Evolutionary conservation across 2,888 invertebrate species (phyloP).

Genomic region (Drosophila putrida): DNA sequence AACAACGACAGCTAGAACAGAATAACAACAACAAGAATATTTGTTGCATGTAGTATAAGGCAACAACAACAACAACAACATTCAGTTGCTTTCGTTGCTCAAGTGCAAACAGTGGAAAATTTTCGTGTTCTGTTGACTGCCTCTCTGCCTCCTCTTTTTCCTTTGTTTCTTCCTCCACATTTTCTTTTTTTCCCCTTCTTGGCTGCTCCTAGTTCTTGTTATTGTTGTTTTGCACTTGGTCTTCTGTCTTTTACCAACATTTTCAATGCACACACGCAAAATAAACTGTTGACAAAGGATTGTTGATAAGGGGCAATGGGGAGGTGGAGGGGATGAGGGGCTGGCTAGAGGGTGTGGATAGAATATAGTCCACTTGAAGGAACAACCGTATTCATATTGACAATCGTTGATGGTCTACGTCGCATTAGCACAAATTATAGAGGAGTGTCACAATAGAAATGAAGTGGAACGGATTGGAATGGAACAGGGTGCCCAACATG

Average conservation of each 20-base stretch:
- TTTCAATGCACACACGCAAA: slow-evolving; percentile 41
- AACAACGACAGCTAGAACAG: slow-evolving; percentile 17
- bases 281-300: slow-evolving; percentile 41
- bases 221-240: slow-evolving; percentile 8
- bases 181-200: background rate
- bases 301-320: slow-evolving; percentile 3
- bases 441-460: slow-evolving; percentile 55
- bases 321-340: slow-evolving; percentile 8
- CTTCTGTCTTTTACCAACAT: slow-evolving; percentile 23
- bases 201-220: background rate
- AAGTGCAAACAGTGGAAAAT: slow-evolving; percentile 64
- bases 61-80: slow-evolving; percentile 3
- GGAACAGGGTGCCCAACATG: slow-evolving; percentile 13
- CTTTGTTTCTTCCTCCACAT: background rate
- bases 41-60: slow-evolving; percentile 9
- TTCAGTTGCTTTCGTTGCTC: slow-evolving; percentile 30
- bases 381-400: slow-evolving; percentile 1
- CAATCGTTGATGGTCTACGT: slow-evolving; percentile 19
- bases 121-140: slow-evolving; percentile 22
- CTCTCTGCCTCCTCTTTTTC: background rate
- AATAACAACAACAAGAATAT: slow-evolving; percentile 1
- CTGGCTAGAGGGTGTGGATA: background rate
- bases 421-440: slow-evolving; percentile 59
- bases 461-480: slow-evolving; percentile 24
- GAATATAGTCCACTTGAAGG: background rate